Base-by-base conservation (phyloP, 2,888 invertebrate genomes). In the Kryphioiulus occultus region DNA sequence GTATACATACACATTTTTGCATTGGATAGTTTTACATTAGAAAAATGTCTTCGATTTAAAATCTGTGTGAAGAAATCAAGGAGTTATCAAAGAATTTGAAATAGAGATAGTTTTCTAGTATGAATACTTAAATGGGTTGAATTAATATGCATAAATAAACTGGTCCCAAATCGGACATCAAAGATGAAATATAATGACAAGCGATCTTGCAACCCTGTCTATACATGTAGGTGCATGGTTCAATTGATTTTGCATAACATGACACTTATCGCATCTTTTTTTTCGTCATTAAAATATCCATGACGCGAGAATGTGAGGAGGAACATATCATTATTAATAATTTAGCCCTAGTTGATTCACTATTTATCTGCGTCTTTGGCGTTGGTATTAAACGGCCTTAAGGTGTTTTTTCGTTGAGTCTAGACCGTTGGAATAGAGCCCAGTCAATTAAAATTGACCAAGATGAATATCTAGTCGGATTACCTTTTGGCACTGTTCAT, bases 371-470 rank as follows among this genome's bases (percentile, higher is more conserved):
- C 17, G 17, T 26, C 15, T 30, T 68, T 68, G 22, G 26, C 12
- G 68, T 12, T 26, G 26, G 78, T 12, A 32, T 78, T 78, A 78
- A 30, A 78, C 30, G 30, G 15, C 26, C 30, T 0, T 30, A 68
- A 26, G 22, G 68, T 10, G 12, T 68, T 68, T 68, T 68, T 26
- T 68, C 26, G 5, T n/a, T 12, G 0, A 78, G 78, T 78, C 78
- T 78, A 78, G 78, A 78, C 78, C 78, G 68, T 12, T 12, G 12
- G 26, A 78, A 32, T 78, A 32, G 68, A 68, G 78, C 17, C 30
- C 30, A 30, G 78, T 30, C 78, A 78, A 78, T 78, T 78, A 78
- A 30, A 78, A 78, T 78, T 78, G 78, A 78, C 78, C 78, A 78
- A 78, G 78, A 78, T 78, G 78, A 78, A 78, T 78, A 17, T 78